Conservation (phyloP, 2,888 invertebrate genomes). For the Subacronicta megacephala region DNA sequence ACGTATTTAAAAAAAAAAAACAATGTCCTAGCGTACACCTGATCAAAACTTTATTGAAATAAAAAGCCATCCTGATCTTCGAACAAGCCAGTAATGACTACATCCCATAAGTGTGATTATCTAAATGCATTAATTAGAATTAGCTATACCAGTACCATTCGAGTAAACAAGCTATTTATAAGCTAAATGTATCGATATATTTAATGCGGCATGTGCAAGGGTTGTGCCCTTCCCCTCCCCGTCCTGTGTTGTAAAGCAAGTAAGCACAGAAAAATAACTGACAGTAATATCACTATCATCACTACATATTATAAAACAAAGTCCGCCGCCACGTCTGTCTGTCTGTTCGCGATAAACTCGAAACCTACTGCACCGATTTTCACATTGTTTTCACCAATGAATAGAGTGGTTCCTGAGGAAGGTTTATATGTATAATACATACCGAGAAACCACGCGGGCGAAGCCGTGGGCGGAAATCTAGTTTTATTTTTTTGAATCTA, state of each 20-base stretch:
- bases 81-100: slow-evolving; percentile 29
- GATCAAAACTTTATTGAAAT: not conserved
- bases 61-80: slow-evolving; percentile 23
- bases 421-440: too few relatives aligned
- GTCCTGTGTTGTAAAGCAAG: not conserved
- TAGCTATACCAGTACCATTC: slow-evolving; percentile 18
- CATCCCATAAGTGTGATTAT: slow-evolving; percentile 44
- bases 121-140: slow-evolving; percentile 45
- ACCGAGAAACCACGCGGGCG: too few relatives aligned
- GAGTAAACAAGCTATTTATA: slow-evolving; percentile 42
- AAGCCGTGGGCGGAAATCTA: too few relatives aligned
- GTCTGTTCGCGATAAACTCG: too few relatives aligned
- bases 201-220: slow-evolving; percentile 60
- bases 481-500: too few relatives aligned
- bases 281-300: too few relatives aligned
- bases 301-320: too few relatives aligned
- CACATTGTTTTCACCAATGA: too few relatives aligned
- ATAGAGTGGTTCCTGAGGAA: too few relatives aligned
- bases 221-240: slow-evolving; percentile 36
- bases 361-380: too few relatives aligned
- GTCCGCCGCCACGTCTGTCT: too few relatives aligned
- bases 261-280: slow-evolving; percentile 18
- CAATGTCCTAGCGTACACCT: not conserved
- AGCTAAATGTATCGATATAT: slow-evolving; percentile 41
- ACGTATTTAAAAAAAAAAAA: not conserved